Evolutionary conservation across 2,113 vertebrate species (phyloP).

Genomic region (Herpailurus yagouaroundi): DNA sequence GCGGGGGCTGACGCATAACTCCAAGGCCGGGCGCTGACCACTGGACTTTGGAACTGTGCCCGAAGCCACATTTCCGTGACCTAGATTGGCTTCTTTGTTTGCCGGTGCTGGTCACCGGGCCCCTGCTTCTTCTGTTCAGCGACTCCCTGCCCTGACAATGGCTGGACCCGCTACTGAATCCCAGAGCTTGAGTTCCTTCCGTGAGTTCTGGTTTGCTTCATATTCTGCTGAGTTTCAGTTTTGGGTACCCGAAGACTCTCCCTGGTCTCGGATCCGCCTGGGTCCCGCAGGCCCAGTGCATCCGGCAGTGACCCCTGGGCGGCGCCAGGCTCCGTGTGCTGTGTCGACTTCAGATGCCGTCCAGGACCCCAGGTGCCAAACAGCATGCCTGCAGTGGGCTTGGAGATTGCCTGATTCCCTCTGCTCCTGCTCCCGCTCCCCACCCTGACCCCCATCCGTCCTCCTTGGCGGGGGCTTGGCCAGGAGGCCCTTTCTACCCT

Average conservation of each 20-base stretch:
- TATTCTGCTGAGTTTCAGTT: neutral
- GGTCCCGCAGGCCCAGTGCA: neutral
- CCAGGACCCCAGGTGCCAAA: neutral
- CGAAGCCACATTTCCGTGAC: neutral
- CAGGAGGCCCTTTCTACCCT: neutral
- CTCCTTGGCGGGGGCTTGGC: neutral
- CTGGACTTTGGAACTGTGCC: neutral
- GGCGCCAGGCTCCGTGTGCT: neutral
- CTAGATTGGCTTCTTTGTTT: neutral
- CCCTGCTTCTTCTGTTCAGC: neutral
- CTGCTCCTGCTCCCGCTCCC: neutral
- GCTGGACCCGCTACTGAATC: neutral
- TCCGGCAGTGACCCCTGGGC: neutral
- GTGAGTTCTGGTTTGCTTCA: neutral
- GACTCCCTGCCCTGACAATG: neutral
- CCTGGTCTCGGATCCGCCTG: neutral
- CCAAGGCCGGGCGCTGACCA: neutral
- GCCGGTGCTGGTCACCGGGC: neutral
- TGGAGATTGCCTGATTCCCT: neutral
- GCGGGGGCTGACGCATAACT: neutral
- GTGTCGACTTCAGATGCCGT: neutral
- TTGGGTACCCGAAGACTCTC: neutral
- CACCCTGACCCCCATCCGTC: no score
- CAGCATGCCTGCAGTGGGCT: neutral
- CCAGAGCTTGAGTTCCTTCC: neutral